Base-by-base conservation (phyloP, 2,888 invertebrate species). In the Stenodera caucasica region DNA sequence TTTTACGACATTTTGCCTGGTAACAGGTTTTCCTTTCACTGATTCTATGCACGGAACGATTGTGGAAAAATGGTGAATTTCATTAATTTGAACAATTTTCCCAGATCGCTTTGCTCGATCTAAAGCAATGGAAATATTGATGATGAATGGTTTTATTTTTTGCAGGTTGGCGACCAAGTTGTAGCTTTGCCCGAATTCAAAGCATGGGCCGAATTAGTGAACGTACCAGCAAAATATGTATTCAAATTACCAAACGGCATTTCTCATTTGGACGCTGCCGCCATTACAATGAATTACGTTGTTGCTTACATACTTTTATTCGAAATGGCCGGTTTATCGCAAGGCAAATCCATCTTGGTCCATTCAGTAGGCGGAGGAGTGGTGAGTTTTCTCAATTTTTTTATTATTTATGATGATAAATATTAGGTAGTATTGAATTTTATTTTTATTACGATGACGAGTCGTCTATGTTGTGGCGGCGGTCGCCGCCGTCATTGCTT, bases 351-450 rank as follows among this genome's bases (percentile, higher is more conserved):
- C 66, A 84, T 94, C 9, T 84, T 94, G 61, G 85, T 94, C 12
- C 92, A 94, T 78, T 92, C 92, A 32, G 92, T 91, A 71, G 94
- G 92, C 32, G 94, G 94, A 62, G 93, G 92, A 63, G 92, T 94
- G 84, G 94, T 91, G 82, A 89, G 92, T 88, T n/a, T n/a, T n/a
- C n/a, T n/a, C n/a, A n/a, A n/a, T n/a, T n/a, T n/a, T n/a, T n/a
- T n/a, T 52, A 49, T 35, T 53, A 52, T 29, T 53, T 30, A 14
- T 15, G n/a, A n/a, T n/a, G n/a, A n/a, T n/a, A n/a, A n/a, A 14
- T 5, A 14, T 40, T 18, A 29, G 21, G 21, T 52, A 35, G 33
- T n/a, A 12, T 23, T 23, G 21, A 29, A 30, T 52, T 8, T 6
- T 40, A 23, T 26, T 33, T 26, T 49, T 35, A 18, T 50, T n/a